These are phyloP conservation scores for Sarcophaga subvicina DNA, from an alignment of 2,888 invertebrate genomes.

Conservation along the genomic window DNA sequence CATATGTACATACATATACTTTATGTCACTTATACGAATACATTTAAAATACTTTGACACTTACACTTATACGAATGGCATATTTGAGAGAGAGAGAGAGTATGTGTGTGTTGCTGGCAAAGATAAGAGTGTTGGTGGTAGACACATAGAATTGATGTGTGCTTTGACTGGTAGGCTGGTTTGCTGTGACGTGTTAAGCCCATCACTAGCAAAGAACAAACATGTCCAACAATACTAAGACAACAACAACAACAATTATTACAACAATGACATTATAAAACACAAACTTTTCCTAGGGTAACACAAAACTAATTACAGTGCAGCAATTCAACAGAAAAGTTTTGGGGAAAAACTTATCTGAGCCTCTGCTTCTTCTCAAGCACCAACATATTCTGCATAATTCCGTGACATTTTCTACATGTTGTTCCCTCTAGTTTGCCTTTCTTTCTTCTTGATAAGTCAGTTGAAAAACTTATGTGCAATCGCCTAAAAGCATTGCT, in stretches of 20 bases:
- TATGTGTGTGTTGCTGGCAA: neutral
- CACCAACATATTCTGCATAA: too few relatives aligned
- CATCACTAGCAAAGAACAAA: constrained; percentile 56
- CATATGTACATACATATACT: neutral
- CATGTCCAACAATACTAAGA: constrained; percentile 20
- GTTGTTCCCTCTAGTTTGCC: too few relatives aligned
- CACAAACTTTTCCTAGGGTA: constrained; percentile 18
- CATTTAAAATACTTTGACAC: neutral
- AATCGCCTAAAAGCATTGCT: too few relatives aligned
- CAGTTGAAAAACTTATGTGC: too few relatives aligned
- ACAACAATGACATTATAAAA: constrained; percentile 23
- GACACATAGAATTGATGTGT: constrained; percentile 46
- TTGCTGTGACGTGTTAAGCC: constrained; percentile 64
- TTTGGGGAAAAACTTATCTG: too few relatives aligned
- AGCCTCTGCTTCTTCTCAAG: too few relatives aligned
- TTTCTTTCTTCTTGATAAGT: too few relatives aligned
- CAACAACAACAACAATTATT: constrained; percentile 36
- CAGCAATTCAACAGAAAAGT: neutral
- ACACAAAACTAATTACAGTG: constrained; percentile 48
- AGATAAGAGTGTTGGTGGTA: neutral
- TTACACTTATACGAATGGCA: neutral
- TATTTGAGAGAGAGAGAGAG: too few relatives aligned
- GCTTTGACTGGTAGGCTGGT: constrained; percentile 44
- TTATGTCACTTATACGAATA: neutral
- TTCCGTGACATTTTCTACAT: too few relatives aligned